Evolutionary conservation across 2,113 vertebrate genomes (phyloP).

Genomic region (Nematolebias whitei): DNA sequence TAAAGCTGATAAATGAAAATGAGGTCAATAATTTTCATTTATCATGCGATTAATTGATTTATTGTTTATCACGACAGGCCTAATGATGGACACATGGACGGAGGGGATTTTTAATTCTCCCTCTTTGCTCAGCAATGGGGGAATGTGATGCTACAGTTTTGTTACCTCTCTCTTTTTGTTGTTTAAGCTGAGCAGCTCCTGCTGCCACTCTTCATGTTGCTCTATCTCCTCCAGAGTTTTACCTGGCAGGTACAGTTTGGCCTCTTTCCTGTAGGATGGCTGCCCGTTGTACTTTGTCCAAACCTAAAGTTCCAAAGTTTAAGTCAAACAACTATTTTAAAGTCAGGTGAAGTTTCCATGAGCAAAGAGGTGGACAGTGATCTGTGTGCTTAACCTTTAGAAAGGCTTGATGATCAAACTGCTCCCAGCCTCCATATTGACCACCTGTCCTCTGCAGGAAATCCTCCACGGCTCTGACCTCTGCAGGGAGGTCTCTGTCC

Average conservation of each 20-base stretch:
- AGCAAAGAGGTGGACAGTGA: not conserved
- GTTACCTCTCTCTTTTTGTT: constrained; percentile 91
- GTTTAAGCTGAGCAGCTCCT: constrained; percentile 84
- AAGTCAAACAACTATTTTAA: not conserved
- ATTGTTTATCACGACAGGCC: too few species aligned
- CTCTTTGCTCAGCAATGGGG: too few species aligned
- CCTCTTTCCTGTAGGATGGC: constrained; percentile 80
- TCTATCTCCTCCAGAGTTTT: constrained; percentile 84
- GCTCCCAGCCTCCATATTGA: constrained; percentile 88
- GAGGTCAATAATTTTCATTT: too few species aligned
- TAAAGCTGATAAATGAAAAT: too few species aligned
- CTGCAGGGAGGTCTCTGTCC: constrained; percentile 75
- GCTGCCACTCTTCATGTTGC: constrained; percentile 88
- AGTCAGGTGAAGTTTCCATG: not conserved
- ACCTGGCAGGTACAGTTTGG: constrained; percentile 81
- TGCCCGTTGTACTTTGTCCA: constrained; percentile 85
- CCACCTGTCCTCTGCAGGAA: constrained; percentile 89
- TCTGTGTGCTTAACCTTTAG: constrained; percentile 69
- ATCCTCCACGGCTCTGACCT: constrained; percentile 85
- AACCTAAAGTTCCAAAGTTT: constrained; percentile 61
- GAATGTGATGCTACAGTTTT: not conserved
- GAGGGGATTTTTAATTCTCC: too few species aligned
- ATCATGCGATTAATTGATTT: too few species aligned
- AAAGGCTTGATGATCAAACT: constrained; percentile 88
- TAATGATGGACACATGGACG: too few species aligned